Evolutionary conservation across 30 jellyfish, hydroid and myxozoan species (phyloP).

Genomic region (Turritopsis rubra): DNA sequence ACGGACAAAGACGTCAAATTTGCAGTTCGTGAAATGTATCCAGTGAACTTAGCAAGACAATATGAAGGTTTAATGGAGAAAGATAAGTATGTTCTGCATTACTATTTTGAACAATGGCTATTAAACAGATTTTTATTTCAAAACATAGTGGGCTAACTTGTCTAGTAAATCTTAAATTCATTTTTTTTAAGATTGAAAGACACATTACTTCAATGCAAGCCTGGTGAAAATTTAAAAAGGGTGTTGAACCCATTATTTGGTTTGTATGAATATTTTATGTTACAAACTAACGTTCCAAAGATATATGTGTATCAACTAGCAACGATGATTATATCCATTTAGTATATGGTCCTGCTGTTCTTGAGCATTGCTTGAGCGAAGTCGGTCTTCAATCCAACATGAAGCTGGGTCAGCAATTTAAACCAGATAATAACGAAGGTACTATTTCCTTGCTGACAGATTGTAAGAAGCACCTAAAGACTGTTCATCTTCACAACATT

Average conservation of each 20-base stretch:
- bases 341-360: constrained; percentile 89
- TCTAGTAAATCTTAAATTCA: no score
- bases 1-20: constrained; percentile 70
- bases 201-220: constrained; percentile 44
- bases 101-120: background rate
- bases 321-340: background rate
- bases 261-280: constrained; percentile 7
- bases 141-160: background rate
- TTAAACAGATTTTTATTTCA: background rate
- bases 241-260: constrained; percentile 54
- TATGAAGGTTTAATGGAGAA: constrained; percentile 42
- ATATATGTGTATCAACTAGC: background rate
- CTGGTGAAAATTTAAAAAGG: constrained; percentile 66
- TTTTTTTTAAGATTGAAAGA: constrained; percentile 43
- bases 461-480: background rate
- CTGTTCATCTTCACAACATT: background rate
- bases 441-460: background rate
- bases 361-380: constrained; percentile 78
- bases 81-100: constrained; percentile 47
- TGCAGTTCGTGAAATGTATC: constrained; percentile 86
- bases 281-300: background rate
- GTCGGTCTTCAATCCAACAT: constrained; percentile 45
- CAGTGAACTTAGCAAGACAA: constrained; percentile 68
- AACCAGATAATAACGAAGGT: constrained; percentile 25
- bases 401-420: constrained; percentile 23